phyloP scores from a whole-genome alignment of 1,140 invertebrate genomes.

The Drosophila mayri region DNA sequence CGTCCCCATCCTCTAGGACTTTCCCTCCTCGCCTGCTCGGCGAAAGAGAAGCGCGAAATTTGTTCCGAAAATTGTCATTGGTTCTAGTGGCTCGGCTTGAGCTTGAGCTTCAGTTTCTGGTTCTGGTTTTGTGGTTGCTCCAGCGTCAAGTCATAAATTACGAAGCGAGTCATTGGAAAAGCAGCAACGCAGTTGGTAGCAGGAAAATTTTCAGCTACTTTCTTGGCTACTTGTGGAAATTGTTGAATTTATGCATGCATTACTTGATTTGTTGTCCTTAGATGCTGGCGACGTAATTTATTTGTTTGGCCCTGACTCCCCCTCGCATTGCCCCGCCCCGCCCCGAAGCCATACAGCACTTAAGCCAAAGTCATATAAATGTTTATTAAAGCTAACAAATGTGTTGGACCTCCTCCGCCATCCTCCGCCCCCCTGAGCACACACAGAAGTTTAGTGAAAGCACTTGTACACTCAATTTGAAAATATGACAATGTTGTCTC shows the following conservation, averaged over 20 bases:
- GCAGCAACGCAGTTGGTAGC: conserved; percentile 47
- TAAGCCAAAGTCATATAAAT: conserved; percentile 74
- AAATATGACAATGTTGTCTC: conserved; percentile 80
- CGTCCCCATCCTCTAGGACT: not conserved
- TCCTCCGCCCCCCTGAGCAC: conserved; percentile 1
- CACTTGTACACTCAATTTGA: conserved; percentile 76
- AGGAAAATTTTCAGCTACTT: conserved; percentile 63
- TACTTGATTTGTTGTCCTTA: conserved; percentile 78
- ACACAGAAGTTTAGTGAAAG: conserved; percentile 37
- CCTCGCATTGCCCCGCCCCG: not conserved
- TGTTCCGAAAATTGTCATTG: conserved; percentile 81
- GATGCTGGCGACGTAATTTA: conserved; percentile 71
- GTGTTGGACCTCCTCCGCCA: conserved; percentile 21
- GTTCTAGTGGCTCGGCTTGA: conserved; percentile 31
- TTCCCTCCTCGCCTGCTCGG: conserved; percentile 5
- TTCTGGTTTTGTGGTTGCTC: conserved; percentile 57
- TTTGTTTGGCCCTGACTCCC: conserved; percentile 43
- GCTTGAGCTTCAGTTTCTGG: conserved; percentile 22
- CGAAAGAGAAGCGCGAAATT: conserved; percentile 60
- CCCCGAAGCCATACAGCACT: conserved; percentile 43
- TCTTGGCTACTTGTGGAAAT: conserved; percentile 66
- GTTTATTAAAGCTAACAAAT: conserved; percentile 81
- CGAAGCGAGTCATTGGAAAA: conserved; percentile 79
- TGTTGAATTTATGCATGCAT: conserved; percentile 80
- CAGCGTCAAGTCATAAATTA: conserved; percentile 78